A percentile compares a stretch with the other conserved stretches of the same genome.
These are phyloP conservation scores for Ceratosolen fusciceps DNA, from an alignment of 1,140 invertebrate species.

Conservation along the genomic window DNA sequence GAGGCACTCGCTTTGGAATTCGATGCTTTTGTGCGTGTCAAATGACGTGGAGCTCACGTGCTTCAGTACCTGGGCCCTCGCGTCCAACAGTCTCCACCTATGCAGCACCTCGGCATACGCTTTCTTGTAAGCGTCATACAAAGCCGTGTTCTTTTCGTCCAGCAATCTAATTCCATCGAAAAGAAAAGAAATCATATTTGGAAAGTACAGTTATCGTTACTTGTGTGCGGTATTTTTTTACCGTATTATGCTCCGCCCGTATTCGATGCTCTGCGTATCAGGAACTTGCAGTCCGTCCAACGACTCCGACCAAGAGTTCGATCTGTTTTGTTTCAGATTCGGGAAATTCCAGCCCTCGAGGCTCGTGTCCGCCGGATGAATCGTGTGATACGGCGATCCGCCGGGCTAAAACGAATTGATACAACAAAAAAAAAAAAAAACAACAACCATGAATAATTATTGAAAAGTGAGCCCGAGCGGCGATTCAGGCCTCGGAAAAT, in stretches of 20 bases:
- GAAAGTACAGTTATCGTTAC: too few relatives aligned
- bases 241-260: constrained; percentile 65
- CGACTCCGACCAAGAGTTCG: constrained; percentile 91
- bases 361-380: constrained; percentile 86
- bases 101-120: constrained; percentile 92
- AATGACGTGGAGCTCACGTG: constrained; percentile 75
- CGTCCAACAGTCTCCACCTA: constrained; percentile 85
- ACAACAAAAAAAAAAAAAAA: not conserved
- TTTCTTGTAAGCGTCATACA: constrained; percentile 90
- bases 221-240: too few relatives aligned
- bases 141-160: constrained; percentile 72
- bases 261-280: constrained; percentile 59
- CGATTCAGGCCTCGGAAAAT: too few relatives aligned
- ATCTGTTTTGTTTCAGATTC: constrained; percentile 81
- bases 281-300: constrained; percentile 78
- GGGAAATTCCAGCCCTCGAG: constrained; percentile 83
- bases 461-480: too few relatives aligned
- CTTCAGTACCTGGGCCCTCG: constrained; percentile 86
- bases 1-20: constrained; percentile 83
- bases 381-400: constrained; percentile 92
- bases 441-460: too few relatives aligned
- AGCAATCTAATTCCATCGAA: constrained; percentile 66
- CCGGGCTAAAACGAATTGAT: constrained; percentile 73
- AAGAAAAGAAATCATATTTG: too few relatives aligned
- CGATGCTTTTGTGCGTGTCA: constrained; percentile 79